Conservation (phyloP, 2,797 vertebrate species). For the Trematomus bernacchii region DNA sequence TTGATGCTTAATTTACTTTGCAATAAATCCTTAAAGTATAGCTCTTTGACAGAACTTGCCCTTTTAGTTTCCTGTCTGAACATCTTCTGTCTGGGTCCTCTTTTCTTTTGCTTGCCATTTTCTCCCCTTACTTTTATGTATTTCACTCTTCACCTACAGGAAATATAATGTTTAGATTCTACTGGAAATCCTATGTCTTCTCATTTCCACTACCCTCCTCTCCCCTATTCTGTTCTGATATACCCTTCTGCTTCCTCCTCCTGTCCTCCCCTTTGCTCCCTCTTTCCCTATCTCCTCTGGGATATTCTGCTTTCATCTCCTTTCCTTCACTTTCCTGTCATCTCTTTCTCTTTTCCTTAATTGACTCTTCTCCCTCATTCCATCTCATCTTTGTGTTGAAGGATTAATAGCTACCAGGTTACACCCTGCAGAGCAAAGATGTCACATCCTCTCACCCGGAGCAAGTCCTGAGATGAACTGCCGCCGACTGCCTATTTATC, state of each 20-base stretch:
- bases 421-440: conserved; percentile 41
- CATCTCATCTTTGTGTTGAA: conserved; percentile 52
- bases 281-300: conserved; percentile 25
- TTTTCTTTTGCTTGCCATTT: not conserved
- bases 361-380: conserved; percentile 40
- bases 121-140: conserved; percentile 10
- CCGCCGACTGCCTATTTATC: conserved; percentile 59
- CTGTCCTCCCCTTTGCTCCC: conserved; percentile 8
- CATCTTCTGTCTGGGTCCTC: not conserved
- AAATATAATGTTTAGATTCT: conserved; percentile 1
- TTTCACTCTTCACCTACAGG: not conserved
- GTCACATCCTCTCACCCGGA: conserved; percentile 60
- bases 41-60: not conserved
- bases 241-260: conserved; percentile 1
- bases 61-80: conserved; percentile 1
- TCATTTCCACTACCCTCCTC: conserved; percentile 14
- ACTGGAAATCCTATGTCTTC: conserved; percentile 8
- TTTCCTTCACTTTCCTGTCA: conserved; percentile 16
- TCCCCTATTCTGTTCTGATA: not conserved
- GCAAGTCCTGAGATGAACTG: conserved; percentile 69
- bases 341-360: conserved; percentile 29
- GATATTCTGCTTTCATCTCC: conserved; percentile 23
- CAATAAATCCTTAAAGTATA: conserved; percentile 22
- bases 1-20: not conserved
- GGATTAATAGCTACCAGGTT: conserved; percentile 68